Evolutionary conservation across 2,797 vertebrate species (phyloP), one percentile per base, ranked within the genome.

Genomic region (Syngnathus rostellatus): DNA sequence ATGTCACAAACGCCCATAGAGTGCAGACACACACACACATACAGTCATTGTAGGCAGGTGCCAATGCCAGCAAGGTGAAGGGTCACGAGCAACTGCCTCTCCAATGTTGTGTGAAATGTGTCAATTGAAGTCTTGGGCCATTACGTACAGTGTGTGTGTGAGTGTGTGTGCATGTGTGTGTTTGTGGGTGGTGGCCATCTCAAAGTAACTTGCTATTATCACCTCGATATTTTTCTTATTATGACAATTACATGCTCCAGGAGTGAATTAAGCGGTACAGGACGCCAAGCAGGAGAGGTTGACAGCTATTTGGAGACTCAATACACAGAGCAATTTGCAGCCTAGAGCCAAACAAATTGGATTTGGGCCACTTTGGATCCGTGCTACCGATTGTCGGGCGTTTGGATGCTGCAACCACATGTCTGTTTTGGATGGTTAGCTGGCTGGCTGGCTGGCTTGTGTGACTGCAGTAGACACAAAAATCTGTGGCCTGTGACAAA

Each of bases 231-330:
- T 92, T 92, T 91, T 89, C 88, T 91, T 90, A 92, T 92, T 91
- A 92, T 90, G 89, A 91, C 90, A 92, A 92, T 92, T 92, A 92
- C 90, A 92, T 91, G 91, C 89, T 91, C 89, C 87, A 90, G 85
- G 88, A 90, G 85, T 79, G 83, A 90, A 92, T 92, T 90, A 92
- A 91, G 89, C 82, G 82, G 89, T 89, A 91, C 89, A 88, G 87
- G 87, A 87, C 82, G 80, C 89, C 89, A 88, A 86, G 86, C 85
- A 86, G 90, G 90, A 91, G 85, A 84, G 86, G 90, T 89, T 92
- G 91, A 92, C 91, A 91, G 91, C 90, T 90, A 92, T 91, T 92
- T 90, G 90, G 91, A 91, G 89, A 90, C 89, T 90, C 89, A 86
- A 91, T 89, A 87, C 91, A 91, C 91, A 91, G 89, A 91, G 90